A percentile compares a stretch with the other conserved stretches of the same genome.
These are phyloP conservation scores for Takifugu flavidus DNA, from an alignment of 2,113 vertebrate genomes.

Conservation along the genomic window DNA sequence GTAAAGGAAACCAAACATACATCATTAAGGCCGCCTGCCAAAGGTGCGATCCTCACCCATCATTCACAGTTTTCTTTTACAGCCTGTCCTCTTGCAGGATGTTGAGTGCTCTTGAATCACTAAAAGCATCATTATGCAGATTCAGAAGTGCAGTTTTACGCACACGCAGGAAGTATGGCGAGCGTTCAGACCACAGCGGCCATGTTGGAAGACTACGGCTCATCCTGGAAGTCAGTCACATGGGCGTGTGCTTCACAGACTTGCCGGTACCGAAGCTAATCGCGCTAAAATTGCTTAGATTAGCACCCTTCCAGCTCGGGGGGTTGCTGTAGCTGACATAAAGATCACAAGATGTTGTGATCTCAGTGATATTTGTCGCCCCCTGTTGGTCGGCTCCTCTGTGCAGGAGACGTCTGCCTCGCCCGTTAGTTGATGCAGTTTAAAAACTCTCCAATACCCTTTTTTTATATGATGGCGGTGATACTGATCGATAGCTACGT, in stretches of 20 bases:
- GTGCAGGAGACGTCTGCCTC: too few relatives aligned
- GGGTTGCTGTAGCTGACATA: too few relatives aligned
- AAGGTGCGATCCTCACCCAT: constrained; percentile 34
- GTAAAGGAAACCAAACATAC: constrained; percentile 36
- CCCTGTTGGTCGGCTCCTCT: too few relatives aligned
- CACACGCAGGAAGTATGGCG: not conserved
- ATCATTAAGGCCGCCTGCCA: constrained; percentile 55
- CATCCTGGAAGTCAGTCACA: not conserved
- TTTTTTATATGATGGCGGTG: too few relatives aligned
- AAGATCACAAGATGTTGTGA: too few relatives aligned
- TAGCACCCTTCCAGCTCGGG: too few relatives aligned
- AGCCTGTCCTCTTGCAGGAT: constrained; percentile 17
- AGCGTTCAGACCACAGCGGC: not conserved
- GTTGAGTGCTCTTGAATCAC: constrained; percentile 24
- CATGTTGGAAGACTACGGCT: not conserved
- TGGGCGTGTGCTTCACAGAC: not conserved
- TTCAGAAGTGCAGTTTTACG: constrained; percentile 2
- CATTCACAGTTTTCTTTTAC: constrained; percentile 37
- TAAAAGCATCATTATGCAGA: constrained; percentile 10
- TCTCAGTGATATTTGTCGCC: too few relatives aligned
- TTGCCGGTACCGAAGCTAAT: not conserved
- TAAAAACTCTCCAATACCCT: too few relatives aligned
- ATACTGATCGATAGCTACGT: not conserved
- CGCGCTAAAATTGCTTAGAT: not conserved
- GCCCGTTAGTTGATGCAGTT: too few relatives aligned